Percentiles rank a stretch among this genome's conserved stretches.
phyloP scores from a whole-genome alignment of 2,888 invertebrate species.

The Ornithoptera priamus region DNA sequence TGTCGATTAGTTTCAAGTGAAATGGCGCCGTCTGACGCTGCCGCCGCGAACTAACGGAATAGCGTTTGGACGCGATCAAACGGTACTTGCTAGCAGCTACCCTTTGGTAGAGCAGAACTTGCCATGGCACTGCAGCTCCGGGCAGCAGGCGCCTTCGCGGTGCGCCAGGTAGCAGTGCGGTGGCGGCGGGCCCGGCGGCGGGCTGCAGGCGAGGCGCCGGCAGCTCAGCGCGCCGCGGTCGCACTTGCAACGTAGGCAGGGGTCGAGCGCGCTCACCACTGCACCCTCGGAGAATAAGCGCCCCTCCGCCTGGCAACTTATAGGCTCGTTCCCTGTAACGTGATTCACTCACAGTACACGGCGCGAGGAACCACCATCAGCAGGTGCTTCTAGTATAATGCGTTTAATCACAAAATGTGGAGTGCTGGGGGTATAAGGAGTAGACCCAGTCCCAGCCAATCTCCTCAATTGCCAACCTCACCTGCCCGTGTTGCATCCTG shows the following conservation, averaged over 20 bases:
- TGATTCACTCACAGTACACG: not conserved
- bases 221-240: conserved; percentile 86
- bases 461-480: no score
- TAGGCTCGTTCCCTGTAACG: conserved; percentile 32
- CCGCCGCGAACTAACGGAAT: no score
- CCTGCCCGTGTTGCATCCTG: no score
- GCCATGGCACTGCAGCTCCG: conserved; percentile 87
- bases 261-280: conserved; percentile 84
- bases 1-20: no score
- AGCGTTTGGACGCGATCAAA: no score
- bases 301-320: conserved; percentile 84
- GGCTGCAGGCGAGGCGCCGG: conserved; percentile 87
- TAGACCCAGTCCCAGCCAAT: no score
- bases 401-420: no score
- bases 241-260: conserved; percentile 89
- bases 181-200: conserved; percentile 87
- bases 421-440: no score
- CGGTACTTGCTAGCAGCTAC: no score
- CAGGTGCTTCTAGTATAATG: no score
- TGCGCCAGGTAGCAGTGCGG: conserved; percentile 85
- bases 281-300: conserved; percentile 83
- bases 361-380: no score
- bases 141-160: conserved; percentile 88
- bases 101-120: not conserved
- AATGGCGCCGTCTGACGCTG: no score